Percentiles rank a stretch among this genome's conserved stretches.
Conservation (phyloP, 2,797 vertebrate species). For the Poeciliopsis gracilis region DNA sequence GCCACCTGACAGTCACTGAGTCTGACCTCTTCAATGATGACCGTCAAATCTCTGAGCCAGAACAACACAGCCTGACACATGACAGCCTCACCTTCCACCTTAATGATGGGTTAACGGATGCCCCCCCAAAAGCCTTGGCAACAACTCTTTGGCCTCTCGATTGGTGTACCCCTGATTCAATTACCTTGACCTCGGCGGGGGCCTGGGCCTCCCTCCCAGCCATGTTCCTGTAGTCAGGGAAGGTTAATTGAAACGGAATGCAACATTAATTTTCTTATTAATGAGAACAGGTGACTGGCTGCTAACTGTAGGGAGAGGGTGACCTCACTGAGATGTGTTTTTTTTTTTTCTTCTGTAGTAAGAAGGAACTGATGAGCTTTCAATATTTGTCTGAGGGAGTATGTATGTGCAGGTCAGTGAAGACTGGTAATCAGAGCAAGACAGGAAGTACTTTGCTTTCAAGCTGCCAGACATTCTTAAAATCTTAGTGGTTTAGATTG, state of each 20-base stretch:
- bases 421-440: not conserved
- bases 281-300: constrained; percentile 76
- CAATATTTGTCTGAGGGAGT: not conserved
- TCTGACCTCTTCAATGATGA: constrained; percentile 25
- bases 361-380: constrained; percentile 18
- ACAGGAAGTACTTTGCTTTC: not conserved
- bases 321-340: constrained; percentile 54
- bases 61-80: constrained; percentile 46
- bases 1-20: constrained; percentile 24
- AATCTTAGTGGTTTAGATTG: not conserved
- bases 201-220: constrained; percentile 73
- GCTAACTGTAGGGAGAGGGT: constrained; percentile 68
- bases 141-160: constrained; percentile 72
- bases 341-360: constrained; percentile 5
- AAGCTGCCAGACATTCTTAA: not conserved
- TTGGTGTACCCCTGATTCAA: constrained; percentile 80
- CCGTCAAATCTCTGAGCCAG: constrained; percentile 34
- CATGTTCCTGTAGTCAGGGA: constrained; percentile 74
- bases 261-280: constrained; percentile 86
- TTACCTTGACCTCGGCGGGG: constrained; percentile 80
- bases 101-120: constrained; percentile 50
- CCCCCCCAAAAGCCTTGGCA: constrained; percentile 57
- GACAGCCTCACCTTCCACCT: constrained; percentile 52
- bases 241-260: constrained; percentile 88
- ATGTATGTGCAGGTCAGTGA: not conserved